Evolutionary conservation across 1,140 invertebrate genomes (phyloP).

Genomic region (Bombus fervidus): DNA sequence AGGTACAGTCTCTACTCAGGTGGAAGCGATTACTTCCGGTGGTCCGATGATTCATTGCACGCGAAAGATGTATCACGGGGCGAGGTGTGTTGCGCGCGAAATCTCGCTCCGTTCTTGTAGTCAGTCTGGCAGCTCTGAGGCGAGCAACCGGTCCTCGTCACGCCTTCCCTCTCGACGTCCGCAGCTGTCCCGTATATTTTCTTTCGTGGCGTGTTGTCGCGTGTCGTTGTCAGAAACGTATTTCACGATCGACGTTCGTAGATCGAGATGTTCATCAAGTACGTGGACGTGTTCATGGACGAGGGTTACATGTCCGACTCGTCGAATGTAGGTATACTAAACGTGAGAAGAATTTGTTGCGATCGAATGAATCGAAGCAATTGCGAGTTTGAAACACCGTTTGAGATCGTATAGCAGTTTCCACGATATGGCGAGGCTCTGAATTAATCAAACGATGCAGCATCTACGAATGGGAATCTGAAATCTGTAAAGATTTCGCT

Average conservation of each 20-base stretch:
- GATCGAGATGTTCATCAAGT: conserved; percentile 61
- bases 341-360: neutral
- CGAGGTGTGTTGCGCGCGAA: neutral
- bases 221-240: neutral
- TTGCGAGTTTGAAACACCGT: neutral
- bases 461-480: neutral
- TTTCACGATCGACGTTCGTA: neutral
- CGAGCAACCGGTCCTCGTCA: conserved; percentile 28
- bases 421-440: too few relatives aligned
- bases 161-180: neutral
- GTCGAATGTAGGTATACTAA: conserved; percentile 47
- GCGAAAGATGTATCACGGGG: conserved; percentile 12
- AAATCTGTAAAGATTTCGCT: neutral
- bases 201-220: neutral
- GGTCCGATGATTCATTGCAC: conserved; percentile 31
- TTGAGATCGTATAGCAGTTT: neutral
- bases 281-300: conserved; percentile 64
- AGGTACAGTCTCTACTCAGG: conserved; percentile 7
- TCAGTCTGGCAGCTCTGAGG: conserved; percentile 1
- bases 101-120: conserved; percentile 3
- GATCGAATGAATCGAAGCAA: neutral
- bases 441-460: neutral
- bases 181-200: neutral
- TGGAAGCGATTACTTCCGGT: conserved; percentile 25
- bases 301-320: conserved; percentile 65